These are phyloP conservation scores for Leptinotarsa peninsularis DNA, from an alignment of 2,888 invertebrate genomes.

Conservation along the genomic window DNA sequence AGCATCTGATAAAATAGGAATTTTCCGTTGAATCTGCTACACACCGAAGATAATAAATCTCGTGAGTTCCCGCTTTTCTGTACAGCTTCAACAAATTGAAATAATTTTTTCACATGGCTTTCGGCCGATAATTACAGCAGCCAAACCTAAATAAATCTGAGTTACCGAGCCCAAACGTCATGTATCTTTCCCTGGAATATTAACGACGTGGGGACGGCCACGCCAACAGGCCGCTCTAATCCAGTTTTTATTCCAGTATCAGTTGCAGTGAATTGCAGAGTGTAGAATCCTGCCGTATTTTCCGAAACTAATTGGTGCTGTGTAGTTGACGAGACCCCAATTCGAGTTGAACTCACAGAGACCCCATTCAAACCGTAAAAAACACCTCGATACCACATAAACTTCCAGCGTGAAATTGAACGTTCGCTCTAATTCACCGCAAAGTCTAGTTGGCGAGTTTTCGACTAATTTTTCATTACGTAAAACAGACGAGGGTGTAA, in stretches of 20 bases:
- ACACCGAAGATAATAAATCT: not conserved
- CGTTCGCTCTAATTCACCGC: slow-evolving; percentile 28
- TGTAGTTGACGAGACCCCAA: slow-evolving; percentile 19
- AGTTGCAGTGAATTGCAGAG: slow-evolving; percentile 10
- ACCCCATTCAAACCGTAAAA: slow-evolving; percentile 1
- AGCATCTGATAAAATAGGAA: no score
- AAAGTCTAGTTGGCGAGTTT: slow-evolving; percentile 28
- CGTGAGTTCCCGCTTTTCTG: not conserved
- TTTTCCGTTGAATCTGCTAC: not conserved
- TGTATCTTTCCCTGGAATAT: slow-evolving; percentile 14
- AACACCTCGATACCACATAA: slow-evolving; percentile 23
- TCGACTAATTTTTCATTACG: slow-evolving; percentile 31
- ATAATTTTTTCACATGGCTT: not conserved
- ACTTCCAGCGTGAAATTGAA: slow-evolving; percentile 30
- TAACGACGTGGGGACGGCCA: slow-evolving; percentile 11
- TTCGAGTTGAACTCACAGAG: not conserved
- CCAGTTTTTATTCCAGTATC: slow-evolving; percentile 17
- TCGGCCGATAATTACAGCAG: not conserved
- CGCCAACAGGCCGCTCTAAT: slow-evolving; percentile 15
- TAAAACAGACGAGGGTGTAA: slow-evolving; percentile 17
- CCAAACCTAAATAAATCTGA: slow-evolving; percentile 15
- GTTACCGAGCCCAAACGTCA: slow-evolving; percentile 13
- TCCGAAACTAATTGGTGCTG: slow-evolving; percentile 12
- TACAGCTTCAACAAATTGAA: not conserved
- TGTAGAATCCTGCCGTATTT: slow-evolving; percentile 11